These are phyloP conservation scores for Xiphorhynchus elegans DNA, from an alignment of 2,113 vertebrate species.

Conservation along the genomic window DNA sequence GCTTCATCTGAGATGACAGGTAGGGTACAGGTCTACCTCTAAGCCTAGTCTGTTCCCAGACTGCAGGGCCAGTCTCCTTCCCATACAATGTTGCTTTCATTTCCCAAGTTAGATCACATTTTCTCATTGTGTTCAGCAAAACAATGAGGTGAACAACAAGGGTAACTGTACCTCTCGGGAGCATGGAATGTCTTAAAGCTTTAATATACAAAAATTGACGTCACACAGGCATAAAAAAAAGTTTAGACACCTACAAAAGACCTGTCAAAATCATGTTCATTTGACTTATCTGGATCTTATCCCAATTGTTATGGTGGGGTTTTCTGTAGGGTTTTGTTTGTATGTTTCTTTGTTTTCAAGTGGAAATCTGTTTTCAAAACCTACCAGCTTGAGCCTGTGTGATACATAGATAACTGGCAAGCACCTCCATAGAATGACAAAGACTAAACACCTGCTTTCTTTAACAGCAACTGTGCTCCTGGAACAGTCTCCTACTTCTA, in stretches of 20 bases:
- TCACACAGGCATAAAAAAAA: neutral
- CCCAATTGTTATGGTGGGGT: neutral
- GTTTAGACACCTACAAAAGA: neutral
- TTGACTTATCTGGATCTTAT: neutral
- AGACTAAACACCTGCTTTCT: neutral
- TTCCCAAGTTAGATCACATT: neutral
- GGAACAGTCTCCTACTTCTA: neutral
- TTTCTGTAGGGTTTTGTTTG: neutral
- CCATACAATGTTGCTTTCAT: neutral
- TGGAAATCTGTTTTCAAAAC: neutral
- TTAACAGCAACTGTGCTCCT: neutral
- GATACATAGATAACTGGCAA: neutral
- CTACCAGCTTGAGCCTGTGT: neutral
- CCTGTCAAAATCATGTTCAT: neutral
- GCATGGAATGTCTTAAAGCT: neutral
- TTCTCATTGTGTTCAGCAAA: neutral
- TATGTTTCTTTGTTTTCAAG: neutral
- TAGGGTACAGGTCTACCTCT: neutral
- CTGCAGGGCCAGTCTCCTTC: neutral
- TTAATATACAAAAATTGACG: neutral
- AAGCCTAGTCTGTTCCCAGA: neutral
- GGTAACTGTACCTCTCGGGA: neutral
- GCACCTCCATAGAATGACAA: neutral
- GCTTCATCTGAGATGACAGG: neutral
- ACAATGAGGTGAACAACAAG: neutral